A percentile compares a stretch with the other conserved stretches of the same genome.
Conservation (phyloP, 2,113 vertebrate species). For the Myotis davidii region DNA sequence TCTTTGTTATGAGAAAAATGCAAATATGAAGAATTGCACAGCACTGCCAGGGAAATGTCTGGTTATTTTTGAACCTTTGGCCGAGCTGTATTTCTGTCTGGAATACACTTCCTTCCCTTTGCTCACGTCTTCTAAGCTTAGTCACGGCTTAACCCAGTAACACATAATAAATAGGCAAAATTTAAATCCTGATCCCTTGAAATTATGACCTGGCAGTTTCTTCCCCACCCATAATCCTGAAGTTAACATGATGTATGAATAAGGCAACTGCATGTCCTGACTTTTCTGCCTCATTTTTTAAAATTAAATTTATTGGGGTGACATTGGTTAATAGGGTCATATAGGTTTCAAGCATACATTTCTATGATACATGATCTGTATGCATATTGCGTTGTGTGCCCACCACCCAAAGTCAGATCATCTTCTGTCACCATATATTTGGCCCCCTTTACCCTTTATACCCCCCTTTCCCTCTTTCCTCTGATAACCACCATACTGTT, state of each 20-base stretch:
- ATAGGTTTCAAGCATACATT: neutral
- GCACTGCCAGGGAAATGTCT: neutral
- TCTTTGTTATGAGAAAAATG: conserved; percentile 63
- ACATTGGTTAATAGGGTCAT: neutral
- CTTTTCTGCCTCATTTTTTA: neutral
- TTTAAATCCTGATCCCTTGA: conserved; percentile 43
- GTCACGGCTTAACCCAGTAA: neutral
- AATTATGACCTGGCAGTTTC: conserved; percentile 32
- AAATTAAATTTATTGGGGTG: neutral
- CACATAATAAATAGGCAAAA: conserved; percentile 43
- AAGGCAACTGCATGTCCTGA: neutral
- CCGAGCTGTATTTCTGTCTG: conserved; percentile 20
- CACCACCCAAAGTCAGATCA: neutral
- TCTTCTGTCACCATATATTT: neutral
- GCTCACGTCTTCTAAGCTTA: neutral
- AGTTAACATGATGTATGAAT: neutral
- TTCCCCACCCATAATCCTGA: conserved; percentile 15
- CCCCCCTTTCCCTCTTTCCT: neutral
- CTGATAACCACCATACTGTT: neutral
- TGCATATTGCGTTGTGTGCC: neutral
- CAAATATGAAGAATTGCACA: conserved; percentile 7
- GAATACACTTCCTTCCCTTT: neutral
- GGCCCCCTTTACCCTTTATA: neutral
- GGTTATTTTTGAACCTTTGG: conserved; percentile 46
- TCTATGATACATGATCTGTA: neutral